Conservation (phyloP, 2,113 vertebrate genomes). For the Melanerpes formicivorus region DNA sequence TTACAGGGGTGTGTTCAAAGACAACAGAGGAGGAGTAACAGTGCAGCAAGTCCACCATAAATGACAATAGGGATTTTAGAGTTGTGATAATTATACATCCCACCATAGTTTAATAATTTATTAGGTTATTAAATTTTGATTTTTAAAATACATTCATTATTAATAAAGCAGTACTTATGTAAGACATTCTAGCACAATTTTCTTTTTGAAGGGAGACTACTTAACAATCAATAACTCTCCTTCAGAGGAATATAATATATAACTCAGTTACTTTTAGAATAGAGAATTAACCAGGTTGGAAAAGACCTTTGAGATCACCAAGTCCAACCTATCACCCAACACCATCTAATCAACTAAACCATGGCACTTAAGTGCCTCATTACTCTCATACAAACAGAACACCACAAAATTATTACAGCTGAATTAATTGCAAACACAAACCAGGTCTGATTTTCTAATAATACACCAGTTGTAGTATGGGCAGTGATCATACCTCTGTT, state of each 20-base stretch:
- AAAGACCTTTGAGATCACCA: too few relatives aligned
- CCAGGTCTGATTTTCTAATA: neutral
- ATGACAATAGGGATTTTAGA: neutral
- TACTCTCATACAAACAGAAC: neutral
- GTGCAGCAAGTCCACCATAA: neutral
- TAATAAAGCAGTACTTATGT: constrained; percentile 28
- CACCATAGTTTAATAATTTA: constrained; percentile 32
- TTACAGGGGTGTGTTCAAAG: neutral
- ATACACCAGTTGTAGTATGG: neutral
- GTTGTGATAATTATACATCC: neutral
- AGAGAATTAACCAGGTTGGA: too few relatives aligned
- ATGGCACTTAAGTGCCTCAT: too few relatives aligned
- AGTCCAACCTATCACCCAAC: too few relatives aligned
- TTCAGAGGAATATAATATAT: neutral
- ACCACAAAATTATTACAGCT: neutral
- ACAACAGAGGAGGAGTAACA: neutral
- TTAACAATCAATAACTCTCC: constrained; percentile 6
- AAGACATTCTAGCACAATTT: neutral
- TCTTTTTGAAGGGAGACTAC: neutral
- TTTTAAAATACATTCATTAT: constrained; percentile 48
- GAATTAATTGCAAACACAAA: neutral
- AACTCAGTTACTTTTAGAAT: neutral
- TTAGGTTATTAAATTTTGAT: constrained; percentile 54
- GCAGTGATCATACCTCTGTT: neutral
- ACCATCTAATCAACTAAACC: too few relatives aligned